phyloP scores from a whole-genome alignment of 2,113 vertebrate genomes.

The Caranx melampygus region DNA sequence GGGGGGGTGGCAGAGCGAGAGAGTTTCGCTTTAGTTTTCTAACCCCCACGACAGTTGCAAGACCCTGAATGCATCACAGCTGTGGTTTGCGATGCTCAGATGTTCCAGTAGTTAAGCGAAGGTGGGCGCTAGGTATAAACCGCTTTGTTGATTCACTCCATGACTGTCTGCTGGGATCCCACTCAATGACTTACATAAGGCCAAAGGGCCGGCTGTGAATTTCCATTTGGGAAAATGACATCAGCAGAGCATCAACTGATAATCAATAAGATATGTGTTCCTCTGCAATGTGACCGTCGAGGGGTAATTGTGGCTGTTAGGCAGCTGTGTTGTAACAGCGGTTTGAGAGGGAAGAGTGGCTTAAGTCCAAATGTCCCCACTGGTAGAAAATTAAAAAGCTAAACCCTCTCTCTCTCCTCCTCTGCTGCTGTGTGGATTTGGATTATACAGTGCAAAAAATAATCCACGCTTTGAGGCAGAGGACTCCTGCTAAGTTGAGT shows the following conservation, averaged over 20 bases:
- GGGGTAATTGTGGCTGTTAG: not conserved
- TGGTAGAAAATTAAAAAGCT: constrained; percentile 59
- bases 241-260: constrained; percentile 48
- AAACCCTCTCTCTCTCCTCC: constrained; percentile 40
- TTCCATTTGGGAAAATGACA: constrained; percentile 45
- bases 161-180: not conserved
- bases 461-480: constrained; percentile 53
- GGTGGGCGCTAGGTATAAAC: constrained; percentile 16
- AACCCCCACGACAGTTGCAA: not conserved
- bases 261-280: constrained; percentile 28
- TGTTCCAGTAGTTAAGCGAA: constrained; percentile 37
- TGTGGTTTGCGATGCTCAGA: not conserved
- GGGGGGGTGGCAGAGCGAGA: not conserved
- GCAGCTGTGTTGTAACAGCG: constrained; percentile 36
- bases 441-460: constrained; percentile 62
- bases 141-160: constrained; percentile 27
- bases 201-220: constrained; percentile 24
- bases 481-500: constrained; percentile 51
- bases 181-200: constrained; percentile 34
- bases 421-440: constrained; percentile 62
- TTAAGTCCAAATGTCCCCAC: constrained; percentile 52
- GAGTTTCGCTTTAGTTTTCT: not conserved
- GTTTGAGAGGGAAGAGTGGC: constrained; percentile 1
- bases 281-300: not conserved
- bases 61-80: constrained; percentile 18